Evolutionary conservation across 2,888 invertebrate genomes (phyloP).

Genomic region (Hypomecis punctinalis): DNA sequence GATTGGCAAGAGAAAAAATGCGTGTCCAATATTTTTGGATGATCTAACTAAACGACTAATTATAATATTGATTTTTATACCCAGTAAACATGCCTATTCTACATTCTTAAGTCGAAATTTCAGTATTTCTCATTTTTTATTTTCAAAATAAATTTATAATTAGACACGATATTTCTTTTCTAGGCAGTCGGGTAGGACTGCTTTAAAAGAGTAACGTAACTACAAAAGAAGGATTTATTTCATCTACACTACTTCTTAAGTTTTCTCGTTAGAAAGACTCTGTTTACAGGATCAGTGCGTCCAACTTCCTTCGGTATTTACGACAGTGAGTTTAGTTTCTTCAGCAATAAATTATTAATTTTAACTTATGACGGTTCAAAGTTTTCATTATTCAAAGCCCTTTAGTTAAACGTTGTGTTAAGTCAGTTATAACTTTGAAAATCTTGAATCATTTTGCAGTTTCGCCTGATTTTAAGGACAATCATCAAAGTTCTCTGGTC

Average conservation of each 20-base stretch:
- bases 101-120: no score
- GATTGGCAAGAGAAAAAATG: no score
- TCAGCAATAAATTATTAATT: conserved; percentile 51
- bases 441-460: conserved; percentile 5
- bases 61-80: no score
- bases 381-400: conserved; percentile 34
- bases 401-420: conserved; percentile 26
- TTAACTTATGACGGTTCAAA: conserved; percentile 39
- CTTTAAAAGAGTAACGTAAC: not conserved
- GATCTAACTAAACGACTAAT: no score
- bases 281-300: conserved; percentile 51
- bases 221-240: conserved; percentile 38
- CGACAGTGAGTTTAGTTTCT: conserved; percentile 46
- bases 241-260: conserved; percentile 48
- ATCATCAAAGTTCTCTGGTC: not conserved
- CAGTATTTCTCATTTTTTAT: no score
- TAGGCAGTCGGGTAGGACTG: no score
- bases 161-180: no score
- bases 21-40: no score
- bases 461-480: no score
- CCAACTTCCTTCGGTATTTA: conserved; percentile 46
- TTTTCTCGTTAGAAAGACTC: conserved; percentile 65
- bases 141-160: no score
- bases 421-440: conserved; percentile 14
- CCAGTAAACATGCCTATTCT: no score